Base-by-base conservation (phyloP, 2,113 vertebrate genomes). In the Eulacestoma nigropectus region DNA sequence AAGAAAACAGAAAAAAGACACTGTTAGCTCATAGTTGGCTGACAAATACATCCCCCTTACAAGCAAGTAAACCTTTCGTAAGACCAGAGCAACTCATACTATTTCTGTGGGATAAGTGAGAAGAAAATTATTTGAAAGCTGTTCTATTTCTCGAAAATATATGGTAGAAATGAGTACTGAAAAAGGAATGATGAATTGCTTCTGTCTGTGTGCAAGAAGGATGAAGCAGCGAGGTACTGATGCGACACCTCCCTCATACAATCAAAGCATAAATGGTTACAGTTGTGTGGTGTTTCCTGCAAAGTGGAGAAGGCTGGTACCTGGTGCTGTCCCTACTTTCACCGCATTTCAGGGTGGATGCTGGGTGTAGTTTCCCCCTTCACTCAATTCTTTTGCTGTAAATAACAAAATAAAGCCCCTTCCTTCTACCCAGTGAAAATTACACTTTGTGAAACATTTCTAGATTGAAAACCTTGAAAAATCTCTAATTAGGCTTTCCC, bases 221-320 rank as follows among this genome's bases (percentile, higher is more conserved):
- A 39, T 32, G 39, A 23, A 53, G 22, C 35, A 46, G 10, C 10
- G 11, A 44, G 42, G 27, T 3, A 29, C 32, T 1, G 16, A 1
- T 9, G n/a, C 20, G 37, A 9, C 12, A 9, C 20, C 7, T 52
- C 25, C 27, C 26, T 53, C 16, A 4, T 1, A 13, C 12, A 39
- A 7, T 6, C 30, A 10, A 2, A 15, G 39, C 33, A 35, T 25
- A 27, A 41, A 44, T 35, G 27, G 15, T 33, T 35, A 13, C 57
- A 21, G n/a, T 2, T 60, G 41, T 22, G 47, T 35, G 29, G 4
- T 30, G 27, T 37, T 47, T 30, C 16, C 57, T 44, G 39, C 9
- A 2, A 18, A 8, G 11, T 2, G 49, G 13, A 42, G 18, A 15
- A 18, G 0, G 6, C 16, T 16, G 21, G 15, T 35, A 2, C 16